Percentiles rank a stretch among this genome's conserved stretches.
Conservation (phyloP, 2,888 invertebrate genomes). For the Cephalotes varians region DNA sequence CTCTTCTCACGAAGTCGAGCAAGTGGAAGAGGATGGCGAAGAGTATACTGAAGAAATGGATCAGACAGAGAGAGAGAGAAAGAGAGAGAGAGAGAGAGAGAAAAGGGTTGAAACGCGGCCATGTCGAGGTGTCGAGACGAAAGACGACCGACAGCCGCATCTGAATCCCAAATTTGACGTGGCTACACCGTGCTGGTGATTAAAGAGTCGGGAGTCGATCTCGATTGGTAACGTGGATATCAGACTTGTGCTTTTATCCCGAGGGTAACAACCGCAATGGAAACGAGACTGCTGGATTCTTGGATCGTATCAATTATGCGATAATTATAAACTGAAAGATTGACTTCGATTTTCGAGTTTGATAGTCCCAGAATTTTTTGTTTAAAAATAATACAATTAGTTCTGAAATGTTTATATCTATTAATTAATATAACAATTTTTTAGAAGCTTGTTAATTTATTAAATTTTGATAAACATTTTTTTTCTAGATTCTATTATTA, state of each 20-base stretch:
- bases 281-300: background rate
- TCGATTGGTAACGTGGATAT: conserved; percentile 63
- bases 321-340: conserved; percentile 14
- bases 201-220: conserved; percentile 69
- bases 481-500: too few relatives aligned
- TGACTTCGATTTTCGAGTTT: background rate
- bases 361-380: background rate
- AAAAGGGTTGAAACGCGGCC: conserved; percentile 60
- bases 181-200: conserved; percentile 63
- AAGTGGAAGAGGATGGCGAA: conserved; percentile 38
- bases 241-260: conserved; percentile 25
- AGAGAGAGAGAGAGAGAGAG: background rate
- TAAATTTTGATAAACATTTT: background rate
- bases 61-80: background rate
- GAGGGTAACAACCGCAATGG: conserved; percentile 15
- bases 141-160: conserved; percentile 62
- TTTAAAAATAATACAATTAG: background rate
- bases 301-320: conserved; percentile 11
- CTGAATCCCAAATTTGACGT: conserved; percentile 74
- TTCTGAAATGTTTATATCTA: background rate
- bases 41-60: conserved; percentile 35
- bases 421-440: background rate
- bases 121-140: conserved; percentile 70
- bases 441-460: background rate
- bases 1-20: conserved; percentile 25